Conservation (phyloP, 2,888 invertebrate species). For the Rhamphomyia laevipes region DNA sequence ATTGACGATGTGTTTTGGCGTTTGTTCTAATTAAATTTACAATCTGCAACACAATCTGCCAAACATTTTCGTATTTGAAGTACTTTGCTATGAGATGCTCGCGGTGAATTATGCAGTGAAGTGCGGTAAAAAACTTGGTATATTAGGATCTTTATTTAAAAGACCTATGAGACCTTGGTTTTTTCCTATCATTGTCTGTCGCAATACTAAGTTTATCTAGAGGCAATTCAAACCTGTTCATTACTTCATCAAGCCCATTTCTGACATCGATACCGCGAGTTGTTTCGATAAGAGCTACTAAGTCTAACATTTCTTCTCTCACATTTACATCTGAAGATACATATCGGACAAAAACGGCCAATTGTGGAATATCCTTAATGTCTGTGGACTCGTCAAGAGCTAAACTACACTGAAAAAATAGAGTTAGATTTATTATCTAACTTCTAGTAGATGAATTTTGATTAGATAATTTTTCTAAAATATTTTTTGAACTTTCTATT, state of each 20-base stretch:
- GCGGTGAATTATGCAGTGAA: conserved; percentile 2
- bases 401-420: no score
- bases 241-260: no score
- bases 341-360: conserved; percentile 5
- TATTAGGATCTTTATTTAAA: not conserved
- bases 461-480: no score
- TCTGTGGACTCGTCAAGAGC: no score
- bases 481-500: no score
- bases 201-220: not conserved
- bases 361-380: conserved; percentile 2
- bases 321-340: not conserved
- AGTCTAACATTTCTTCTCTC: not conserved
- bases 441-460: no score
- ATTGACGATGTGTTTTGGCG: not conserved
- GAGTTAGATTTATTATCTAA: no score
- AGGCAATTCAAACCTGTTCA: no score
- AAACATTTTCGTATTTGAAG: not conserved
- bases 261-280: no score
- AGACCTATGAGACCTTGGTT: not conserved
- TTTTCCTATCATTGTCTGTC: not conserved
- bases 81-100: not conserved
- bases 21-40: not conserved
- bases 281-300: no score
- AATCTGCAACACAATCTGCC: not conserved
- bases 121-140: not conserved